Conservation (phyloP, 2,113 vertebrate genomes). For the Gavialis gangeticus region DNA sequence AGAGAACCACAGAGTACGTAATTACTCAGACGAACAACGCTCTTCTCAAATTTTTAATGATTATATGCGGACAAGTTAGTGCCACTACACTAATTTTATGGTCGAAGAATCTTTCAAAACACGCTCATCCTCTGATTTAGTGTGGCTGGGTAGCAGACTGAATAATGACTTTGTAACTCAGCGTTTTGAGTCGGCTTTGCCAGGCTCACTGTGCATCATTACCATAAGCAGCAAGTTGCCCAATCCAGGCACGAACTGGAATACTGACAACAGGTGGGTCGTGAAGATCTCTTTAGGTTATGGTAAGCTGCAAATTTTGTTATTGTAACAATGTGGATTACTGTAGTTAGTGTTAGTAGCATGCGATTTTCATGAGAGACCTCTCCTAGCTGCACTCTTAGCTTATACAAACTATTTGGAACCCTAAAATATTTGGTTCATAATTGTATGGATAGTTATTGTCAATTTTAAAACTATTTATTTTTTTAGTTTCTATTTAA, state of each 20-base stretch:
- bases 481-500: not conserved
- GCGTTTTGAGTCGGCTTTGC: accelerated
- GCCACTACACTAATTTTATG: constrained; percentile 54
- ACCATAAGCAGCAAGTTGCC: not conserved
- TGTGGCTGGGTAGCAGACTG: not conserved
- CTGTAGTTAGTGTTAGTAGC: not conserved
- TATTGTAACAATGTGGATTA: accelerated
- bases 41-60: constrained; percentile 55
- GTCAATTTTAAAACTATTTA: not conserved
- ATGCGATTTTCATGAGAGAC: not conserved
- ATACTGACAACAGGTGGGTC: not conserved
- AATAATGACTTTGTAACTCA: accelerated
- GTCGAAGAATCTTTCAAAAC: not conserved
- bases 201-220: not conserved
- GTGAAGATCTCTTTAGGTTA: not conserved
- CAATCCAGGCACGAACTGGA: not conserved
- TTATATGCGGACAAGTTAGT: constrained; percentile 63
- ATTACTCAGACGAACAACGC: constrained; percentile 66
- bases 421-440: not conserved
- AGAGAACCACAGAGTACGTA: constrained; percentile 27
- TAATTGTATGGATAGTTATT: not conserved
- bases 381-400: not conserved
- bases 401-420: not conserved
- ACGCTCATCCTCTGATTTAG: not conserved
- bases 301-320: not conserved